Evolutionary conservation across 2,888 invertebrate species (phyloP).

Genomic region (Tinea trinotella): DNA sequence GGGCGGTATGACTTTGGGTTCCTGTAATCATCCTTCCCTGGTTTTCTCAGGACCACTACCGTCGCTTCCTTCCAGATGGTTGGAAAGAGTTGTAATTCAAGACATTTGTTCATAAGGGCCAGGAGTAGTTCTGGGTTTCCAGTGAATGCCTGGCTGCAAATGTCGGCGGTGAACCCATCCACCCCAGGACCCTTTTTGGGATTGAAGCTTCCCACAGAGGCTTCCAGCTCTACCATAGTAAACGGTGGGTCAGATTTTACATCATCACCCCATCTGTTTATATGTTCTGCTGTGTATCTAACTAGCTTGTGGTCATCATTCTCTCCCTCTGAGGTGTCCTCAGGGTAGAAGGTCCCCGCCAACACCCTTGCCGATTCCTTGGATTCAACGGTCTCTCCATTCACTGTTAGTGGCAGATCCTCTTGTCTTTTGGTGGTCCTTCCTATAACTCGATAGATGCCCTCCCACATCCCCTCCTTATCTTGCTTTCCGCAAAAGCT

Average conservation of each 20-base stretch:
- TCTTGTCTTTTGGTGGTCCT: not conserved
- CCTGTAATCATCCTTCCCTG: slow-evolving; percentile 19
- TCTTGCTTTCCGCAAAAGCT: slow-evolving; percentile 21
- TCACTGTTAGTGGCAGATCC: not conserved
- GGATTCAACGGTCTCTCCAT: not conserved
- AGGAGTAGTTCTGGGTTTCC: too few relatives aligned
- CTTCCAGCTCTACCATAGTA: slow-evolving; percentile 12
- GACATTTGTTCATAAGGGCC: slow-evolving; percentile 16
- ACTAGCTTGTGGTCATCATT: not conserved
- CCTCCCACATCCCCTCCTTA: slow-evolving; percentile 21
- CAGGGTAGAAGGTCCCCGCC: slow-evolving; percentile 6
- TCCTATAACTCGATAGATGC: slow-evolving; percentile 22
- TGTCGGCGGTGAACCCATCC: slow-evolving; percentile 21
- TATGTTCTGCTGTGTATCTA: not conserved
- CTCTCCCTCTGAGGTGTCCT: not conserved
- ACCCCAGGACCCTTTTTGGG: slow-evolving; percentile 21
- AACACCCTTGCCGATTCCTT: not conserved
- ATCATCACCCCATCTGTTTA: not conserved
- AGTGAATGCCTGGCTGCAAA: too few relatives aligned
- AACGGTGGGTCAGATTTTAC: slow-evolving; percentile 20
- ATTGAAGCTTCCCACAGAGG: slow-evolving; percentile 4
- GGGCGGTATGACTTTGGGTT: slow-evolving; percentile 20
- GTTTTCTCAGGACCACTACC: slow-evolving; percentile 22
- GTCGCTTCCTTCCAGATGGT: slow-evolving; percentile 22
- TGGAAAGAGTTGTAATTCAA: too few relatives aligned